A percentile compares a stretch with the other conserved stretches of the same genome.
Evolutionary conservation across 1,140 invertebrate species (phyloP).

Genomic region (Andrena cerasifolii): DNA sequence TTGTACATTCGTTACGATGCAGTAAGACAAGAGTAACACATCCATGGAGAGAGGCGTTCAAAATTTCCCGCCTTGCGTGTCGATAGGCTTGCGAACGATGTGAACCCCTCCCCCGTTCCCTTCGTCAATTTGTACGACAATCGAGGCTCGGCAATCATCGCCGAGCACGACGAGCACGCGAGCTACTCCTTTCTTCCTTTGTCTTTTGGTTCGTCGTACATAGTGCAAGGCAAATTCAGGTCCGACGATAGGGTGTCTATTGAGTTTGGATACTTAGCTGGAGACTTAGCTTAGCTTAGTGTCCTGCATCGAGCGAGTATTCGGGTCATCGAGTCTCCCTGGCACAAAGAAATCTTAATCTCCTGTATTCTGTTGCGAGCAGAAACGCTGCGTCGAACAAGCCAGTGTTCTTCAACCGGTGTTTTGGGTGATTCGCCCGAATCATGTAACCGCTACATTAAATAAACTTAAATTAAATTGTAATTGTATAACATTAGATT

Average conservation of each 20-base stretch:
- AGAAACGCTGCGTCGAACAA: no score
- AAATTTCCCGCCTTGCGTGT: slow-evolving; percentile 43
- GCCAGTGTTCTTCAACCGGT: no score
- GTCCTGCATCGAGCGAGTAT: no score
- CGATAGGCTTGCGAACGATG: slow-evolving; percentile 22
- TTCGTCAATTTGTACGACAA: slow-evolving; percentile 53
- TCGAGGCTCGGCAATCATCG: background rate
- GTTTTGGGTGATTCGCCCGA: no score
- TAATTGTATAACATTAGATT: no score
- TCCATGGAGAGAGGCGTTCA: slow-evolving; percentile 30
- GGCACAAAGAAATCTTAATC: no score
- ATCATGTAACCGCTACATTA: no score
- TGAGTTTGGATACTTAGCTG: slow-evolving; percentile 30
- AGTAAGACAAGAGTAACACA: slow-evolving; percentile 37
- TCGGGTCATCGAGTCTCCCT: no score
- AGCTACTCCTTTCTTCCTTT: slow-evolving; percentile 5
- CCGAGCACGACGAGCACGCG: slow-evolving; percentile 10
- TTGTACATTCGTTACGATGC: slow-evolving; percentile 58
- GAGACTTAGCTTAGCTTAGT: no score
- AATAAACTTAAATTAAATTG: no score
- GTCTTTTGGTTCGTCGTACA: slow-evolving; percentile 27
- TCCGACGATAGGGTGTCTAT: slow-evolving; percentile 41
- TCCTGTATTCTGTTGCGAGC: no score
- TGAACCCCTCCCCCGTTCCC: slow-evolving; percentile 43
- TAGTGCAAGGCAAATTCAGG: slow-evolving; percentile 62